Conservation (phyloP, 1,140 invertebrate species). For the Anadara kagoshimensis region DNA sequence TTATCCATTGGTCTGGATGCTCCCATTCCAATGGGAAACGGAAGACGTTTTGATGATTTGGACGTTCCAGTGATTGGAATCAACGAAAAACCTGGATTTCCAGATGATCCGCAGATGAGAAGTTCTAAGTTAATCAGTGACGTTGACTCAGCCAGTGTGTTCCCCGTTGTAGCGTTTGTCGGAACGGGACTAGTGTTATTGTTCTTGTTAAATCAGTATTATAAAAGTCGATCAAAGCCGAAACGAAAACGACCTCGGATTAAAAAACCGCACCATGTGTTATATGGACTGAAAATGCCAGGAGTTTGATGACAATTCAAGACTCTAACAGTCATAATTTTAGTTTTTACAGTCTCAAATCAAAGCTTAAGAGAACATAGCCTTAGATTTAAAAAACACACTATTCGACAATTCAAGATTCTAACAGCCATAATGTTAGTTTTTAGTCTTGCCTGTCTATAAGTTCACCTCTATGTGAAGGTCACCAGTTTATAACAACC, state of each 20-base stretch:
- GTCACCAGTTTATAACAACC: no score
- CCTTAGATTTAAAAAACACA: no score
- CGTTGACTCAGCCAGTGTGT: constrained; percentile 53
- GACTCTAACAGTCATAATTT: no score
- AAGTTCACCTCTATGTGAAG: no score
- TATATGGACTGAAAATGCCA: constrained; percentile 53
- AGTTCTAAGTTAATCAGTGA: constrained; percentile 37
- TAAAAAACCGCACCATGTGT: constrained; percentile 45
- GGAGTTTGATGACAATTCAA: constrained; percentile 52
- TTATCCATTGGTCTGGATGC: constrained; percentile 77
- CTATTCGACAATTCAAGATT: no score
- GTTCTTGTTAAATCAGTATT: constrained; percentile 67
- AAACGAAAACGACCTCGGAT: constrained; percentile 53
- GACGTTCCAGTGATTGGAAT: constrained; percentile 18
- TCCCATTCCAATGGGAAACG: constrained; percentile 41
- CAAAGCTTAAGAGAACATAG: no score
- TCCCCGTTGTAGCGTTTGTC: constrained; percentile 63
- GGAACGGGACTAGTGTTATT: constrained; percentile 62
- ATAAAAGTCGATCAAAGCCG: constrained; percentile 53
- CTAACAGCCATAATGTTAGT: no score
- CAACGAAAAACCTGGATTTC: constrained; percentile 26
- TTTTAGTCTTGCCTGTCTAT: no score
- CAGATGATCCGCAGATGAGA: constrained; percentile 30
- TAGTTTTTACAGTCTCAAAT: no score
- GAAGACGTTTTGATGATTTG: constrained; percentile 35